A percentile compares a stretch with the other conserved stretches of the same genome.
Conservation (phyloP, 1,140 invertebrate species). For the Macrostomum lignano region DNA sequence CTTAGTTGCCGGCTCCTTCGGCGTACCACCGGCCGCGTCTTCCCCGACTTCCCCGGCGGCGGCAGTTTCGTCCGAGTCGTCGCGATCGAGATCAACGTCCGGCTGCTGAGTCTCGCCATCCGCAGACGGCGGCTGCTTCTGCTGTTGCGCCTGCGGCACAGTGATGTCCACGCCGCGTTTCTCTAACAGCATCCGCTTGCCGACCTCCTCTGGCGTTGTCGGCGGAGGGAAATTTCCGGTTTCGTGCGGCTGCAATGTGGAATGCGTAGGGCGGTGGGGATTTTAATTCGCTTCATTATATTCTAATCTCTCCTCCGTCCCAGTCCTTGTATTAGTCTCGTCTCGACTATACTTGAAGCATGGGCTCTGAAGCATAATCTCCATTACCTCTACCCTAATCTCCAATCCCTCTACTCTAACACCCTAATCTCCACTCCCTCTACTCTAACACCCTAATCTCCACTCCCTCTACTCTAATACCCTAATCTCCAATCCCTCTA, state of each 20-base stretch:
- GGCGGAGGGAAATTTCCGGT: constrained; percentile 52
- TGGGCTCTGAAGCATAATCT: too few relatives aligned
- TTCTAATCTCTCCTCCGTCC: too few relatives aligned
- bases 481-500: too few relatives aligned
- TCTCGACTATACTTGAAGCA: too few relatives aligned
- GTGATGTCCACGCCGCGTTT: constrained; percentile 27
- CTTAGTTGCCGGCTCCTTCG: constrained; percentile 8
- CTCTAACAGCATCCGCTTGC: constrained; percentile 62
- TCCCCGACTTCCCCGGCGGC: constrained; percentile 9
- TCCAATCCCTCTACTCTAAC: too few relatives aligned
- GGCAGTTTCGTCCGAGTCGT: constrained; percentile 11
- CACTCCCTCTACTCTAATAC: too few relatives aligned
- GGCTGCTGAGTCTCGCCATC: background rate
- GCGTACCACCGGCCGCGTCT: constrained; percentile 9
- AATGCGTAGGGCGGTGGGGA: constrained; percentile 6
- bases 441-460: too few relatives aligned
- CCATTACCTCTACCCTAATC: too few relatives aligned
- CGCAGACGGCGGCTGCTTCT: constrained; percentile 6
- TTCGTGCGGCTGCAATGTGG: constrained; percentile 4
- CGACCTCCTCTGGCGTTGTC: constrained; percentile 80
- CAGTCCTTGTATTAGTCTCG: too few relatives aligned
- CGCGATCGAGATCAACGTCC: constrained; percentile 7
- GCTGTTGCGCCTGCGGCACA: constrained; percentile 34
- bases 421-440: too few relatives aligned
- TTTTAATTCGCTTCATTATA: constrained; percentile 6